A percentile compares a stretch with the other conserved stretches of the same genome.
Evolutionary conservation across 2,113 vertebrate species (phyloP).

Genomic region (Otus sunia): DNA sequence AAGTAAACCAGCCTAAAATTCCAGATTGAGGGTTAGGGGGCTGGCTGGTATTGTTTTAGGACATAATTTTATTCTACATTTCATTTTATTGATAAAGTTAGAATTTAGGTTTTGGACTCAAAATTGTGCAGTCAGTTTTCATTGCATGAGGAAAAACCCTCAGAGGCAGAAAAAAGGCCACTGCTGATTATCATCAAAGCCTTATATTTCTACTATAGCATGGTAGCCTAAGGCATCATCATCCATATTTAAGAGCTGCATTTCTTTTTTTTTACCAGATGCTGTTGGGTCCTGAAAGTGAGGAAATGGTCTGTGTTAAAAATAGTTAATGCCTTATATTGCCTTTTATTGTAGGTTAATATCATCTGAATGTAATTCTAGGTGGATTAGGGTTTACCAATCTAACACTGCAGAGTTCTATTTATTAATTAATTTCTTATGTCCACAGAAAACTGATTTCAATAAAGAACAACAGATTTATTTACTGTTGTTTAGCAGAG

Average conservation of each 20-base stretch:
- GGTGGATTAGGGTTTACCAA: background rate
- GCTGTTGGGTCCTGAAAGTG: background rate
- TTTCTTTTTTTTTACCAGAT: background rate
- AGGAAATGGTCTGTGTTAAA: background rate
- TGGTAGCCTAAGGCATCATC: background rate
- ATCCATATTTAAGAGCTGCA: background rate
- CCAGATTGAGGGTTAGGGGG: background rate
- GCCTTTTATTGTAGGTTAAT: background rate
- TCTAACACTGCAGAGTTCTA: background rate
- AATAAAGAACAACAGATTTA: background rate
- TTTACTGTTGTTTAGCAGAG: background rate
- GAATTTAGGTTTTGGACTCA: background rate
- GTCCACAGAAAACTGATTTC: background rate
- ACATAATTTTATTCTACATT: background rate
- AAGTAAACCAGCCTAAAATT: background rate
- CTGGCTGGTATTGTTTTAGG: background rate
- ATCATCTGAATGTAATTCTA: background rate
- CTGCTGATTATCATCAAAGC: background rate
- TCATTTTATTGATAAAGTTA: background rate
- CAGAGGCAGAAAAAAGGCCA: background rate
- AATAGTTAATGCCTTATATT: background rate
- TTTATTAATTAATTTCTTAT: background rate
- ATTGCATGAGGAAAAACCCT: background rate
- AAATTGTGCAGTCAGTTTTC: background rate
- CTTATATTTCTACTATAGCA: background rate